These are phyloP conservation scores for Sinocyclocheilus rhinocerous DNA, from an alignment of 2,113 vertebrate genomes.

Conservation along the genomic window DNA sequence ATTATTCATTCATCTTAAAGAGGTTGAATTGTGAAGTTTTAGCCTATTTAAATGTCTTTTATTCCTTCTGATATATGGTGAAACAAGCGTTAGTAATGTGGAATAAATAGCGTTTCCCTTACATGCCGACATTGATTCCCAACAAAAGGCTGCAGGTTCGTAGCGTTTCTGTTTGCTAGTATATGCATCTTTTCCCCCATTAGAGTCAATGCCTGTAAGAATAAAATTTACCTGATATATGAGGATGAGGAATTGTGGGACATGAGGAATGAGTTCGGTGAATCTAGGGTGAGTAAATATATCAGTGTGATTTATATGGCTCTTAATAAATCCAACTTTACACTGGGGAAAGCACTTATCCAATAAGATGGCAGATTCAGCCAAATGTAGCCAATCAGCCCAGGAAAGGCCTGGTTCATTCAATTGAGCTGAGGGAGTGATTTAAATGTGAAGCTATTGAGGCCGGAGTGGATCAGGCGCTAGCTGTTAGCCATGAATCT, in stretches of 20 bases:
- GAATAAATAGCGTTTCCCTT: slow-evolving; percentile 16
- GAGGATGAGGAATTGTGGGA: slow-evolving; percentile 22
- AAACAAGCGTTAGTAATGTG: slow-evolving; percentile 32
- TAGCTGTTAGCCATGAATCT: neutral
- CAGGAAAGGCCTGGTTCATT: slow-evolving; percentile 34
- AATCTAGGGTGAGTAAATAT: slow-evolving; percentile 30
- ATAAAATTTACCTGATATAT: slow-evolving; percentile 22
- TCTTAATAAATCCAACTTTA: slow-evolving; percentile 48
- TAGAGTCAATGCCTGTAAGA: neutral
- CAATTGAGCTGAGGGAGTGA: slow-evolving; percentile 30
- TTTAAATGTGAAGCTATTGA: slow-evolving; percentile 21
- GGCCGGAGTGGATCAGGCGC: neutral
- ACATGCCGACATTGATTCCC: neutral
- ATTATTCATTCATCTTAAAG: slow-evolving; percentile 30
- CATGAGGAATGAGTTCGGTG: slow-evolving; percentile 2
- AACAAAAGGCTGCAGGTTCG: neutral
- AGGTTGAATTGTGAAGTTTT: slow-evolving; percentile 14
- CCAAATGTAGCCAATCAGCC: slow-evolving; percentile 33
- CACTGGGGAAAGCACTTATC: slow-evolving; percentile 8
- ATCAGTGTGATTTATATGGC: slow-evolving; percentile 35
- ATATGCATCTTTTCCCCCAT: neutral
- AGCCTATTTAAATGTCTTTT: slow-evolving; percentile 35
- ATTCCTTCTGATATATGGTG: slow-evolving; percentile 28
- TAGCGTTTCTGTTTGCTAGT: too few species aligned
- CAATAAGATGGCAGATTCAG: slow-evolving; percentile 39